phyloP scores from a whole-genome alignment of 2,113 vertebrate species.

The Mobula hypostoma region DNA sequence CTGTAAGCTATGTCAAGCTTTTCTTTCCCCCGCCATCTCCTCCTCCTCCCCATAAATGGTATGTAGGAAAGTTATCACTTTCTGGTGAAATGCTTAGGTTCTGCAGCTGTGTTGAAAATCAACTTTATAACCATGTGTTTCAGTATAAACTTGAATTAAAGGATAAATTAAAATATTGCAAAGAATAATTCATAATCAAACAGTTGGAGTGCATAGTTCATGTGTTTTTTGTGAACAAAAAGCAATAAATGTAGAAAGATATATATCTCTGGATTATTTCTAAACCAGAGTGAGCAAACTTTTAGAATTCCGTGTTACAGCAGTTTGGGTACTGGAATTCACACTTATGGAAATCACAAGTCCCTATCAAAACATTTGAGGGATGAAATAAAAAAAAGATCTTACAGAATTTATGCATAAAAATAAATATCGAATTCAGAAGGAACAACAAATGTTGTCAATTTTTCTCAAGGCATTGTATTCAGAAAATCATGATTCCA shows the following conservation, averaged over 20 bases:
- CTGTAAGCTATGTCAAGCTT: neutral
- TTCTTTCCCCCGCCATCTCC: neutral
- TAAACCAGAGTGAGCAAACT: neutral
- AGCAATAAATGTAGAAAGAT: neutral
- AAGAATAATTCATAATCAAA: conserved; percentile 21
- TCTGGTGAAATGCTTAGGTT: neutral
- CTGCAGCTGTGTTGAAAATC: neutral
- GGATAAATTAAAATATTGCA: neutral
- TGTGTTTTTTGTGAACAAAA: neutral
- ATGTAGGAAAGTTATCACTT: neutral
- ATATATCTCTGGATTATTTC: neutral
- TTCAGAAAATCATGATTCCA: too few relatives aligned
- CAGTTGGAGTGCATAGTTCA: neutral
- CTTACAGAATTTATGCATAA: too few relatives aligned
- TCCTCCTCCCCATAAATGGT: too few relatives aligned
- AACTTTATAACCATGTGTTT: neutral
- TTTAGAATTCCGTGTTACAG: neutral
- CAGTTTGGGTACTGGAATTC: too few relatives aligned
- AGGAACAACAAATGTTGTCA: too few relatives aligned
- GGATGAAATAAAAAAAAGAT: too few relatives aligned
- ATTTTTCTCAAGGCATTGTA: too few relatives aligned
- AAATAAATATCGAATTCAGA: too few relatives aligned
- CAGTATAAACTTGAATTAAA: neutral
- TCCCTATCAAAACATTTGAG: too few relatives aligned
- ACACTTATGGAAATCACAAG: too few relatives aligned